phyloP scores from a whole-genome alignment of 2,113 vertebrate species.

The Empidonax alnorum region DNA sequence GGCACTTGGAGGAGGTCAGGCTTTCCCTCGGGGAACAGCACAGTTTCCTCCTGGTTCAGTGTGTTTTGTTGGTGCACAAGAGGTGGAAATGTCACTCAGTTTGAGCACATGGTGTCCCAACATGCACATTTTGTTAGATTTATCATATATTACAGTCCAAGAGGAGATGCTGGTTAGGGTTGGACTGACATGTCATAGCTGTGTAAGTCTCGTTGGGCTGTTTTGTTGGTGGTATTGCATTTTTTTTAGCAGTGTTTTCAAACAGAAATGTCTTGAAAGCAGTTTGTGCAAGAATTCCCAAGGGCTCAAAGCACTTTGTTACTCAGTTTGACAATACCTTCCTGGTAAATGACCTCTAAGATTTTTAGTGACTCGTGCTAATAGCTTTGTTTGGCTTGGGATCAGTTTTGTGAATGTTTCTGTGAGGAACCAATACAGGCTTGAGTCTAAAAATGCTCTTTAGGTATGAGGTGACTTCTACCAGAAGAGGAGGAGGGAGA shows the following conservation, averaged over 20 bases:
- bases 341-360: neutral
- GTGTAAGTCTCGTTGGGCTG: neutral
- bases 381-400: neutral
- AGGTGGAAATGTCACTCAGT: neutral
- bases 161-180: neutral
- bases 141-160: neutral
- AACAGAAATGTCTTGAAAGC: neutral
- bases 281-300: neutral
- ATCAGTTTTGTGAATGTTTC: neutral
- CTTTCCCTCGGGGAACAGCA: neutral
- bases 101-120: neutral
- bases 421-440: neutral
- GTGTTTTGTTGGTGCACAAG: neutral
- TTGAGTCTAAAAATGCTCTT: neutral
- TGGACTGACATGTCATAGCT: neutral
- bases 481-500: neutral
- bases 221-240: neutral
- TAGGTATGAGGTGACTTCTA: neutral
- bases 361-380: neutral
- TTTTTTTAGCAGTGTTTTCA: neutral
- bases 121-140: fast-evolving
- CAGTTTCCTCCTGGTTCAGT: neutral
- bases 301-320: neutral
- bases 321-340: neutral
- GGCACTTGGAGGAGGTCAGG: neutral